Base-by-base conservation (phyloP, 1,140 invertebrate genomes). In the Lutraria rhynchaena region DNA sequence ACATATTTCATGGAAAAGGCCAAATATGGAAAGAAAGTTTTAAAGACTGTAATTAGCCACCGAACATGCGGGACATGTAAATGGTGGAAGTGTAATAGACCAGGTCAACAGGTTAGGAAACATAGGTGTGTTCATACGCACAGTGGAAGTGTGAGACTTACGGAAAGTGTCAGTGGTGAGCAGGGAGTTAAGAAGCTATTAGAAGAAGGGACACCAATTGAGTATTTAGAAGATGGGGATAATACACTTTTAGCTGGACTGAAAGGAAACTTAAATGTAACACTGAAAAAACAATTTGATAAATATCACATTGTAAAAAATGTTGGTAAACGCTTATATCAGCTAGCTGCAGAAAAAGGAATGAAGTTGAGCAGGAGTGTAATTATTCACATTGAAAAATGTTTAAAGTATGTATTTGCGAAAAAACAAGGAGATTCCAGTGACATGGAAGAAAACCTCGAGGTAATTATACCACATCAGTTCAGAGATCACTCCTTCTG, bases 81-180 rank as follows among this genome's bases (percentile, higher is more conserved):
- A 35, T 82, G 63, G 31, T 77, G 81, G 73, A 70, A 41, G 31
- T 9, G 70, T 11, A 60, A 75, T 41, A 4, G 37, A 1, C 71
- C 57, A 7, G 57, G 71, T 24, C 37, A 75, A 24, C 15, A 49
- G 35, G 71, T 75, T 3, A 4, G 55, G 17, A 3, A 13, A n/a
- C 71, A 75, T 29, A 4, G 57, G 22, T 75, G 71, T 75, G 71
- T 75, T 1, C 71, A 46, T 1, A 75, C 44, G 27, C 71, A 74
- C 44, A 37, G 13, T 29, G 60, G 80, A 27, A 74, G 80, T 82
- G 80, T 61, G 17, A 22, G 70, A 13, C 9, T 74, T 29, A 82
- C 75, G 80, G 80, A 82, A 44, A 82, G 80, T 82, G 60, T n/a
- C 3, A 65, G 70, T 82, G 80, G 80, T 13, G 57, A 61, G 31